phyloP scores from a whole-genome alignment of 2,113 vertebrate species.

The Tauraco erythrolophus region DNA sequence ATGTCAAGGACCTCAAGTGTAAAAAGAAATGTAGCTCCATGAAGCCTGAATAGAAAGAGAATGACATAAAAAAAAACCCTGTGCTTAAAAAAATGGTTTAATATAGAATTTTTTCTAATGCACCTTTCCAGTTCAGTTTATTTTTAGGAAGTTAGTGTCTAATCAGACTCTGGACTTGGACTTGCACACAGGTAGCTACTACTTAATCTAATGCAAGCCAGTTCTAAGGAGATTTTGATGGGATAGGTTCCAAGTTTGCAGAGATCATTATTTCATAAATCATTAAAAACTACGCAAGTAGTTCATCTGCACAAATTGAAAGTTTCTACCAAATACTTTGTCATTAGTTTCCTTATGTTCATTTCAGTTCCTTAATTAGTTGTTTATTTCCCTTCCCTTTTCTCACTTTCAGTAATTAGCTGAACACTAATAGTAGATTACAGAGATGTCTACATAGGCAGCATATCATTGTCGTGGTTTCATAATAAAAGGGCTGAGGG shows the following conservation, averaged over 20 bases:
- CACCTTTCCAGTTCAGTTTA: background rate
- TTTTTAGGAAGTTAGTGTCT: background rate
- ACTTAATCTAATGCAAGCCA: background rate
- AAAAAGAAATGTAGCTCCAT: background rate
- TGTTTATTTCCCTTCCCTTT: background rate
- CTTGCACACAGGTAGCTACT: background rate
- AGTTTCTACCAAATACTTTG: background rate
- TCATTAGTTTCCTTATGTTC: background rate
- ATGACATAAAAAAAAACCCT: background rate
- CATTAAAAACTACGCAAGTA: background rate
- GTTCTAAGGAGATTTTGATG: background rate
- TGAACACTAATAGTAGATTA: background rate
- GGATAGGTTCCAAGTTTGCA: background rate
- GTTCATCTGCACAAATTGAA: background rate
- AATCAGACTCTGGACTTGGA: background rate
- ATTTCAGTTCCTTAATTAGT: background rate
- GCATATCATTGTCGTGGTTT: too few species aligned
- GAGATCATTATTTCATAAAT: background rate
- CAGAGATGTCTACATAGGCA: background rate
- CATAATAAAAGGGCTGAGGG: too few species aligned
- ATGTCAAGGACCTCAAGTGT: background rate
- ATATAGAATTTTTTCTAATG: background rate
- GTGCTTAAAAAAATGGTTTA: background rate
- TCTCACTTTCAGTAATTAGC: background rate
- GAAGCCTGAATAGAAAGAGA: background rate